These are phyloP conservation scores for Zaprionus kolodkinae DNA, from an alignment of 1,140 invertebrate genomes.

Conservation along the genomic window DNA sequence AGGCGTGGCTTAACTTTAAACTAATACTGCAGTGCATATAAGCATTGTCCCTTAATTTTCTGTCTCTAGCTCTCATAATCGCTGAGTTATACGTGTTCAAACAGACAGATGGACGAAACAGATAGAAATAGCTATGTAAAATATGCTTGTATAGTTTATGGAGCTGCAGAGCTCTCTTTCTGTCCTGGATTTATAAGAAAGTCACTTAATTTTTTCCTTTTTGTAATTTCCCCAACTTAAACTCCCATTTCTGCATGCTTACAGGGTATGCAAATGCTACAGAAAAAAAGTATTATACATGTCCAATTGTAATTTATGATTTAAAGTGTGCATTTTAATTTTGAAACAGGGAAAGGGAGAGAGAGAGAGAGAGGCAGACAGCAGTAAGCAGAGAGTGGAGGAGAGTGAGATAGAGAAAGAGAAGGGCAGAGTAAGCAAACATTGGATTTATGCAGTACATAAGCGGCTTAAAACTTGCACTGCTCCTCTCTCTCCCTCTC, in stretches of 20 bases:
- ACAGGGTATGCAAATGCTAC: slow-evolving; percentile 11
- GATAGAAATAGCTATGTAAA: too few relatives aligned
- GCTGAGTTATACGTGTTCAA: too few relatives aligned
- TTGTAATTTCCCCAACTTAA: too few relatives aligned
- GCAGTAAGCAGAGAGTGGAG: neutral
- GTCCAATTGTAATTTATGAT: slow-evolving; percentile 33
- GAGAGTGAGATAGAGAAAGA: neutral
- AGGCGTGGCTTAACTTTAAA: too few relatives aligned
- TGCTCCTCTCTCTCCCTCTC: neutral
- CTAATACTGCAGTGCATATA: too few relatives aligned
- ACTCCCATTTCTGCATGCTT: neutral
- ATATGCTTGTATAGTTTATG: too few relatives aligned
- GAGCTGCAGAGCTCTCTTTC: too few relatives aligned
- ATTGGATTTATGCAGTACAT: slow-evolving; percentile 27
- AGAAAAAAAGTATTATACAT: slow-evolving; percentile 20
- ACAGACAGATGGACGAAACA: too few relatives aligned
- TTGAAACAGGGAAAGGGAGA: neutral
- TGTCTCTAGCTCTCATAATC: too few relatives aligned
- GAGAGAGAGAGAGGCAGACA: neutral
- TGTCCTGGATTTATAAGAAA: too few relatives aligned
- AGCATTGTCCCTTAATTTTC: too few relatives aligned
- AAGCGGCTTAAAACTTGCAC: slow-evolving; percentile 45
- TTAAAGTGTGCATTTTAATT: slow-evolving; percentile 29
- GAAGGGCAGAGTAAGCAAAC: neutral
- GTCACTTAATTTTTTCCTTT: too few relatives aligned